phyloP scores from a whole-genome alignment of 1,140 invertebrate genomes.

The Bombus affinis region DNA sequence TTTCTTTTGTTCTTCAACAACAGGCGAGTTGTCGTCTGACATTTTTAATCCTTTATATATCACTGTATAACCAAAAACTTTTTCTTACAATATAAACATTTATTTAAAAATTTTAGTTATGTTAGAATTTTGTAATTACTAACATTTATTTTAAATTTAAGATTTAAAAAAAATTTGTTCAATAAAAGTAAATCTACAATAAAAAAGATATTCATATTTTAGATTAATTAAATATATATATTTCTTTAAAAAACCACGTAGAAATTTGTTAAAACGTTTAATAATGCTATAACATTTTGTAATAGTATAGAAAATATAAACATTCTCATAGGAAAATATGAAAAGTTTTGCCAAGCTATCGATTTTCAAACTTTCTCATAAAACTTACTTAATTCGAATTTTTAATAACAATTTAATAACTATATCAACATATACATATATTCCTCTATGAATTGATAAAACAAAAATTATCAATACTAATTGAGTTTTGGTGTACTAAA shows the following conservation, averaged over 20 bases:
- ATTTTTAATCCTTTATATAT: constrained; percentile 68
- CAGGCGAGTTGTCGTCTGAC: constrained; percentile 81
- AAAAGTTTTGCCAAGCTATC: constrained; percentile 12
- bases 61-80: constrained; percentile 42
- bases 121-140: neutral
- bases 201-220: constrained; percentile 4
- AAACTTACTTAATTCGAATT: constrained; percentile 13
- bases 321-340: neutral
- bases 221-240: neutral
- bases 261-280: neutral
- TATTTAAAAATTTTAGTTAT: neutral
- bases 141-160: neutral
- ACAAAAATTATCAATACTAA: neutral
- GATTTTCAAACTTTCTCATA: constrained; percentile 17
- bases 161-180: neutral
- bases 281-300: neutral
- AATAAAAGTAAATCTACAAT: neutral
- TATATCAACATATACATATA: neutral
- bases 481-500: neutral
- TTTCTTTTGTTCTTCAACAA: constrained; percentile 81
- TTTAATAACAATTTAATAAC: neutral
- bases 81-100: constrained; percentile 5
- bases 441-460: neutral
- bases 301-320: neutral
- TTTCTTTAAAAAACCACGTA: neutral